Base-by-base conservation (phyloP, 2,888 invertebrate genomes). In the Lomographa bimaculata region DNA sequence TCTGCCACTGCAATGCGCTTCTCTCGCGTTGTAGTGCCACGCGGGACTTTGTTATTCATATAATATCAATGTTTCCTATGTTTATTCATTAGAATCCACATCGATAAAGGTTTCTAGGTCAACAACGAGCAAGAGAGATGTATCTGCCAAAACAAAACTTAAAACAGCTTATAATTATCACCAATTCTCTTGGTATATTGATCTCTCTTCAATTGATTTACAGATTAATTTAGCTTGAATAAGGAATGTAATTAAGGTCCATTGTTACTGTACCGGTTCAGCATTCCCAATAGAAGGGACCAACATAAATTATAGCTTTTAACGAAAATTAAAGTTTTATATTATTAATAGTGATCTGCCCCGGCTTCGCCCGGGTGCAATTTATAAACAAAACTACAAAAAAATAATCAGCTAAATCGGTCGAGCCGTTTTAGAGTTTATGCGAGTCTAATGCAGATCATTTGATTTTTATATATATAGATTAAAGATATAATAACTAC, bases 61-160 rank as follows among this genome's bases (percentile, higher is more conserved):
- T n/a, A n/a, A n/a, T n/a, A n/a, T n/a, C n/a, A n/a, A n/a, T n/a
- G n/a, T n/a, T n/a, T n/a, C n/a, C n/a, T n/a, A n/a, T n/a, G n/a
- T n/a, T n/a, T n/a, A 47, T 60, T 57, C 53, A 63, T 61, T 60
- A 60, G 63, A 64, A 65, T 60, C 50, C 50, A 46, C 44, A 51
- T 39, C 46, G 38, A 62, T 63, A 49, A 57, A 60, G 63, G 63
- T 76, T 71, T 70, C 28, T 71, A 65, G 76, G 75, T 78, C 74
- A 77, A 78, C 77, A 62, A 57, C 61, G 12, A 28, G 4, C 34
- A 40, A 62, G 44, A 12, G 32, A 27, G 27, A 30, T 20, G 33
- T 25, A 14, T 12, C 17, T 19, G 9, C 19, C 16, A n/a, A 7
- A 19, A 7, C 7, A 25, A 26, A 17, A 18, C 3, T 5, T 6